phyloP scores from a whole-genome alignment of 1,140 invertebrate species.

The Eriocheir sinensis region DNA sequence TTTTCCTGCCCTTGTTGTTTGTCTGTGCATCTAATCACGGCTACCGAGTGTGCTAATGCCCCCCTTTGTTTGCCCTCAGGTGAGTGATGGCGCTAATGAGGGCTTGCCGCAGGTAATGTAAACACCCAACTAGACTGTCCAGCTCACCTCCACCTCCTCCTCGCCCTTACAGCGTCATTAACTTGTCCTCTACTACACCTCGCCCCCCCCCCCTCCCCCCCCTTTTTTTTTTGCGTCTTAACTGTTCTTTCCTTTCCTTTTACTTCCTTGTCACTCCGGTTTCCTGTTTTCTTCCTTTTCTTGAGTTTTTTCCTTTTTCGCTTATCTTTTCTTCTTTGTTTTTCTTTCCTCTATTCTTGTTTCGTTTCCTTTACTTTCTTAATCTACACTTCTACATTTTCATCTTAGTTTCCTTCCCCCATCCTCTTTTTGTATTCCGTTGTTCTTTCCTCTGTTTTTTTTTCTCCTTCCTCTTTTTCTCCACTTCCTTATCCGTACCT shows the following conservation, averaged over 20 bases:
- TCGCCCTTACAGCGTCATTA: not conserved
- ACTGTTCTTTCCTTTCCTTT: not conserved
- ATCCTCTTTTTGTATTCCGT: too few species aligned
- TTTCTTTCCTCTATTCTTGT: not conserved
- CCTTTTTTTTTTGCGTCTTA: not conserved
- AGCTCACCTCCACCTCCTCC: not conserved
- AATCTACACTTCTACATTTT: too few species aligned
- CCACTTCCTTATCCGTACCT: too few species aligned
- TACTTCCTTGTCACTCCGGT: too few species aligned
- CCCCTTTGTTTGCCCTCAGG: not conserved
- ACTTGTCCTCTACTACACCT: not conserved
- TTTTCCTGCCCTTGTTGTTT: not conserved
- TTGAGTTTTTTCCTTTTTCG: not conserved
- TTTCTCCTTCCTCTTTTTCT: too few species aligned
- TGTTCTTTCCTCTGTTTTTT: too few species aligned
- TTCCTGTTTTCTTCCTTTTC: not conserved
- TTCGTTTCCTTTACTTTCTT: too few species aligned
- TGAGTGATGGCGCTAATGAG: constrained; percentile 14
- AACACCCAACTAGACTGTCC: not conserved
- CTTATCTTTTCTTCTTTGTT: not conserved
- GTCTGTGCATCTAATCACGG: constrained; percentile 29
- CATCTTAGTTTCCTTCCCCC: too few species aligned
- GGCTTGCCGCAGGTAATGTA: not conserved
- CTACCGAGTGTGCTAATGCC: not conserved
- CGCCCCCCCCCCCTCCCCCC: too few species aligned